Evolutionary conservation across 1,140 invertebrate genomes (phyloP), one percentile per base, ranked within the genome.

Genomic region (Atta colombica): DNA sequence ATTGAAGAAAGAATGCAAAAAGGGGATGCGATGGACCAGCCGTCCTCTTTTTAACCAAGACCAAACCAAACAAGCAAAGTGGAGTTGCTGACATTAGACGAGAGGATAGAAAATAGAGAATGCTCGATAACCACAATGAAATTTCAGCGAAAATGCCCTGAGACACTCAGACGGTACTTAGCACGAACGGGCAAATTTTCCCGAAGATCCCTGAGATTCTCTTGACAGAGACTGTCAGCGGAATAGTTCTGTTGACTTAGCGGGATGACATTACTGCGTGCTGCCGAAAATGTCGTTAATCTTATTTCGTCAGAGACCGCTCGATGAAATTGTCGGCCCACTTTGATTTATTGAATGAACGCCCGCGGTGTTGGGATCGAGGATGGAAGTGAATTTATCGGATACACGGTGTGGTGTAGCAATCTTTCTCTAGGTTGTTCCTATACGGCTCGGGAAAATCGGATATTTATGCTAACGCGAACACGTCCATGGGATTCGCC

Each of bases 291-390:
- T 68, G n/a, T 77, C 88, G 86, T 90, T 90, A 87, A 90, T 90
- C 86, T 88, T 90, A 72, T 90, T 87, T 85, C 85, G 85, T 75
- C 85, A 65, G 31, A 65, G 61, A 78, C 51, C 66, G 60, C 8
- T 39, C 66, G 74, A 89, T 85, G 72, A 87, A 87, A 90, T 75
- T 61, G 72, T 85, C 45, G 61, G 53, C 28, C 31, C 71, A 65
- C 63, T 69, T 87, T 90, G 71, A 90, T 90, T 89, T 75, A 89
- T 90, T 72, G 88, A 51, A 84, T 63, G 55, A 74, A 72, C 80
- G 80, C 80, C 80, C 68, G 80, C 49, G 53, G 12, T 35, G 53
- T 61, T 25, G 55, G 25, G 65, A n/a, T 4, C 55, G 58, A 25
- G 39, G 49, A 51, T 51, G 39, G 68, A 21, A 51, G 39, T 31